These are phyloP conservation scores for Okamejei kenojei DNA, from an alignment of 2,797 vertebrate genomes.

Conservation along the genomic window DNA sequence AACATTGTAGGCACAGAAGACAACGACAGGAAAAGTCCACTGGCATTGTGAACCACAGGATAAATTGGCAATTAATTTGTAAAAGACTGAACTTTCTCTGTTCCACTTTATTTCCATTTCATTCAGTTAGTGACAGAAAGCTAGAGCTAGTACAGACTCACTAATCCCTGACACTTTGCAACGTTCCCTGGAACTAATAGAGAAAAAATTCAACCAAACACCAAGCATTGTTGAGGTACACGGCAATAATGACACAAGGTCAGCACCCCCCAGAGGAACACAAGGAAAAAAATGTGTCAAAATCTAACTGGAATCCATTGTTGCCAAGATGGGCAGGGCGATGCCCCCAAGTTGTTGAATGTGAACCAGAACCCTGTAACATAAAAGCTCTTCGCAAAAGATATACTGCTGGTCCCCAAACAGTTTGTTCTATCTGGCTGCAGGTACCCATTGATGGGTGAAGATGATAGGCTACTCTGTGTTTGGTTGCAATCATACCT, in stretches of 20 bases:
- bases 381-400: neutral
- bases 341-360: neutral
- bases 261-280: neutral
- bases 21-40: neutral
- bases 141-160: neutral
- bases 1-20: neutral
- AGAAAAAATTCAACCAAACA: neutral
- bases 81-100: neutral
- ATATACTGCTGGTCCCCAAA: neutral
- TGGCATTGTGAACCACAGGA: neutral
- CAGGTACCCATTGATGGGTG: neutral
- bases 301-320: neutral
- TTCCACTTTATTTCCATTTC: too few relatives aligned
- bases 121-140: neutral
- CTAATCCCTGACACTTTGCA: neutral
- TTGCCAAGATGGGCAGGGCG: neutral
- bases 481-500: too few relatives aligned
- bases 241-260: neutral
- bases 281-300: neutral
- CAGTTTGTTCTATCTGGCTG: neutral
- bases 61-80: neutral
- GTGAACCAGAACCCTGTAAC: neutral
- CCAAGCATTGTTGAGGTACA: neutral
- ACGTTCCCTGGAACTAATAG: neutral
- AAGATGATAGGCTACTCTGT: neutral